These are phyloP conservation scores for Mesorhabditis sp. DNA, from an alignment of 2,888 invertebrate genomes.

Conservation along the genomic window DNA sequence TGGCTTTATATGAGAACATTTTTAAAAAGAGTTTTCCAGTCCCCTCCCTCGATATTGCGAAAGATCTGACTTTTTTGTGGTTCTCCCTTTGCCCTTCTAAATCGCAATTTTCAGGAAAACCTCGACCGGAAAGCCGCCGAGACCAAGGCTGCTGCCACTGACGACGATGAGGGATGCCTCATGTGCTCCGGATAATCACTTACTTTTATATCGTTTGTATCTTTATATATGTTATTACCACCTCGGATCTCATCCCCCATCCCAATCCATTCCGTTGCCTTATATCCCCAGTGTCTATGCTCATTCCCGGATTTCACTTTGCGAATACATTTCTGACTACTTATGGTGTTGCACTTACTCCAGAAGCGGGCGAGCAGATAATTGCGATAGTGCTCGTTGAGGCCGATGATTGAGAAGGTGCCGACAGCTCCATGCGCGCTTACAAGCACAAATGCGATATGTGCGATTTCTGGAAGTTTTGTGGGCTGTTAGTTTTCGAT, in stretches of 20 bases:
- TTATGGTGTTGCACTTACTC: not conserved
- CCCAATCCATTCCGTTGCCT: too few relatives aligned
- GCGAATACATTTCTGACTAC: too few relatives aligned
- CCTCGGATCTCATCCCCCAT: too few relatives aligned
- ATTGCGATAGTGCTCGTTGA: not conserved
- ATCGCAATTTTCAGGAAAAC: not conserved
- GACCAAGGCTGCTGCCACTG: slow-evolving; percentile 2
- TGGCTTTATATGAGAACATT: not conserved
- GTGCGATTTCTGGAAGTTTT: not conserved
- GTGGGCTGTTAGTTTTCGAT: not conserved
- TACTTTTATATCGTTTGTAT: too few relatives aligned
- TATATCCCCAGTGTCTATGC: too few relatives aligned
- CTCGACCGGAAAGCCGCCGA: slow-evolving; percentile 9
- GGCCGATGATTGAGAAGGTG: not conserved
- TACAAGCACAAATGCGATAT: not conserved
- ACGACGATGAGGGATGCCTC: slow-evolving; percentile 49
- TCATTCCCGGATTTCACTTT: too few relatives aligned
- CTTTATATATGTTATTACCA: too few relatives aligned
- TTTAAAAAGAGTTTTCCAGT: slow-evolving; percentile 5
- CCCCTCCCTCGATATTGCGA: too few relatives aligned
- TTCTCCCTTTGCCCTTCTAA: not conserved
- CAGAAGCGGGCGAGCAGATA: not conserved
- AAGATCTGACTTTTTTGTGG: too few relatives aligned
- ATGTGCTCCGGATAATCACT: slow-evolving; percentile 49
- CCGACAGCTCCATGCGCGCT: not conserved